Evolutionary conservation across 2,888 invertebrate genomes (phyloP), one percentile per base, ranked within the genome.

Genomic region (Vannuccia rotundouncinata): DNA sequence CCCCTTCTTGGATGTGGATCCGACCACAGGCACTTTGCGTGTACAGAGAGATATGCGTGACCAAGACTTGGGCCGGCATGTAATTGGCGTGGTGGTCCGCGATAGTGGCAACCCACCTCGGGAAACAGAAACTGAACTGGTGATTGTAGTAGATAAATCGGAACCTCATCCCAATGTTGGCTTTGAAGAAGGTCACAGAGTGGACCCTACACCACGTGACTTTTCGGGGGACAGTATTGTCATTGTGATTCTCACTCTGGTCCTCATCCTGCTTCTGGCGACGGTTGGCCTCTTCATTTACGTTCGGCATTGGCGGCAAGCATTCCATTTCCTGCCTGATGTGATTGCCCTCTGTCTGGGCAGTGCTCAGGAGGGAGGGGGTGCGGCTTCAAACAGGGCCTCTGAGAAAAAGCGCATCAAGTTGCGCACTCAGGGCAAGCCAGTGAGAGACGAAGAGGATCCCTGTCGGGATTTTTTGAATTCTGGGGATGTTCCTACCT

Each of bases 81-180:
- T 2, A 22, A 45, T 77, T 74, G 25, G 5, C 30, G 31, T 77
- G 13, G 22, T 60, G 5, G 77, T 77, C 31, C 2, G 1, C 1
- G 31, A 77, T 22, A 1, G 31, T 27, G 77, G 77, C 13, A 1
- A 31, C 22, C 2, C 1, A 30, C 2, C 74, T 1, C n/a, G 29
- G 74, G 10, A 77, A 45, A 30, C 77, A 1, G 31, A 31, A 27
- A 45, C 45, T 22, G 1, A 1, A 1, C 27, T 77, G 1, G 1
- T 30, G 27, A 13, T 77, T 30, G 10, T 77, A 13, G 45, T 77
- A 30, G 77, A 77, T 77, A 74, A 1, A 28, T 74, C 75, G 13
- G 1, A 29, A 29, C 75, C 75, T 1, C 29, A 74, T 30, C 29
- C 17, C 27, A 28, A 28, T 5, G 17, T 17, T 5, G 2, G 2